Percentiles rank a stretch among this genome's conserved stretches.
Conservation (phyloP, 2,797 vertebrate genomes). For the Gephyroberyx darwinii region DNA sequence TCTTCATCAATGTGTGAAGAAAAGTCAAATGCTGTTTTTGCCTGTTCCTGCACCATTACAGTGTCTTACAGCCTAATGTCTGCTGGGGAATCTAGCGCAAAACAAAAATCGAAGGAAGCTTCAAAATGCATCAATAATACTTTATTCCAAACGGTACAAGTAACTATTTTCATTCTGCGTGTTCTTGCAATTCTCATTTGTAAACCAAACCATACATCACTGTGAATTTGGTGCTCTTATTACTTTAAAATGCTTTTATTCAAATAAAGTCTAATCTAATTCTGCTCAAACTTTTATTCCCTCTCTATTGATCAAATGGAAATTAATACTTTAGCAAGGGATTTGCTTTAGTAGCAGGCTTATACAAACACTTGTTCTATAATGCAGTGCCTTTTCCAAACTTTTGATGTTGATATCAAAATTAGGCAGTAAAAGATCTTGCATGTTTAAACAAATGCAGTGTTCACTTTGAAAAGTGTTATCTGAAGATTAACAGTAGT, state of each 20-base stretch:
- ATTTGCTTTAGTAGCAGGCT: slow-evolving; percentile 54
- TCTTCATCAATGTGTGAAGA: slow-evolving; percentile 18
- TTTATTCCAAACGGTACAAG: slow-evolving; percentile 8
- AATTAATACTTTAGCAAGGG: slow-evolving; percentile 21
- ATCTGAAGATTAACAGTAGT: slow-evolving; percentile 1
- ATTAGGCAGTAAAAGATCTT: slow-evolving; percentile 38
- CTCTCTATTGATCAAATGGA: slow-evolving; percentile 31
- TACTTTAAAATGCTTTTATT: slow-evolving; percentile 72
- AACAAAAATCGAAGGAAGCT: slow-evolving; percentile 10
- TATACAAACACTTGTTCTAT: slow-evolving; percentile 25
- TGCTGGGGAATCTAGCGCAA: slow-evolving; percentile 2
- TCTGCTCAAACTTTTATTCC: slow-evolving; percentile 51
- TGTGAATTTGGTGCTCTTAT: slow-evolving; percentile 82
- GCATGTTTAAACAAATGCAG: slow-evolving; percentile 20
- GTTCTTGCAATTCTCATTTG: slow-evolving; percentile 52
- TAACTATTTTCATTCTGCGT: slow-evolving; percentile 26
- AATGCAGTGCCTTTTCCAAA: slow-evolving; percentile 77
- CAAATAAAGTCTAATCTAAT: slow-evolving; percentile 74
- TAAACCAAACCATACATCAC: slow-evolving; percentile 75
- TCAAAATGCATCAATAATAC: neutral
- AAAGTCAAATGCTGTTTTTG: slow-evolving; percentile 26
- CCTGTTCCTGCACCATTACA: slow-evolving; percentile 8
- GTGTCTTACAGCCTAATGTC: slow-evolving; percentile 14
- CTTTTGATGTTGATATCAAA: slow-evolving; percentile 29
- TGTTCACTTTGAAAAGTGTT: neutral